Percentiles rank a stretch among this genome's conserved stretches.
These are phyloP conservation scores for Pelobates fuscus DNA, from an alignment of 2,113 vertebrate genomes.

Conservation along the genomic window DNA sequence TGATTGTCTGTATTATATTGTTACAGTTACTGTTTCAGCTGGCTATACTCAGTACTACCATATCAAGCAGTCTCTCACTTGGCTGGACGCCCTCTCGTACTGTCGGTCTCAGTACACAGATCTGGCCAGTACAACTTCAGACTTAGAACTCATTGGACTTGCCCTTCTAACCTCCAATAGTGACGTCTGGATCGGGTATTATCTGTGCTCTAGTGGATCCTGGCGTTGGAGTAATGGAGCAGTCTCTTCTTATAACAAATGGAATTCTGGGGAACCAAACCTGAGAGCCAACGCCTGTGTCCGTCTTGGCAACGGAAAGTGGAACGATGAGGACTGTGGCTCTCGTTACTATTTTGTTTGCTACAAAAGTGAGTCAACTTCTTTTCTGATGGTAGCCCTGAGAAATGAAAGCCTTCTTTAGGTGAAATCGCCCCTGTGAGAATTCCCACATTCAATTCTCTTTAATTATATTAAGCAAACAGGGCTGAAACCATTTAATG, in stretches of 20 bases:
- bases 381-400: too few relatives aligned
- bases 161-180: rapidly evolving
- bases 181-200: slow-evolving; percentile 7
- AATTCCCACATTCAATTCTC: neutral
- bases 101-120: slow-evolving; percentile 13
- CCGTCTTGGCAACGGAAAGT: neutral
- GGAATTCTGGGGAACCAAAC: slow-evolving; percentile 6
- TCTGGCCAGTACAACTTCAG: neutral
- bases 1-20: neutral
- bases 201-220: neutral
- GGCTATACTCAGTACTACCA: neutral
- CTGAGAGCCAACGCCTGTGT: neutral
- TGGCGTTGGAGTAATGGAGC: slow-evolving; percentile 27
- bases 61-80: slow-evolving; percentile 8
- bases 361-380: slow-evolving; percentile 9
- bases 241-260: neutral
- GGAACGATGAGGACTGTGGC: neutral
- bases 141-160: neutral
- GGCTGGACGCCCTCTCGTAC: slow-evolving; percentile 5
- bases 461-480: neutral
- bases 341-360: slow-evolving; percentile 7
- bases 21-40: neutral
- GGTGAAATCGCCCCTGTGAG: neutral
- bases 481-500: too few relatives aligned
- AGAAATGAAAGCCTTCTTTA: too few relatives aligned